Conservation (phyloP, 2,113 vertebrate genomes). For the Ciconia maguari region DNA sequence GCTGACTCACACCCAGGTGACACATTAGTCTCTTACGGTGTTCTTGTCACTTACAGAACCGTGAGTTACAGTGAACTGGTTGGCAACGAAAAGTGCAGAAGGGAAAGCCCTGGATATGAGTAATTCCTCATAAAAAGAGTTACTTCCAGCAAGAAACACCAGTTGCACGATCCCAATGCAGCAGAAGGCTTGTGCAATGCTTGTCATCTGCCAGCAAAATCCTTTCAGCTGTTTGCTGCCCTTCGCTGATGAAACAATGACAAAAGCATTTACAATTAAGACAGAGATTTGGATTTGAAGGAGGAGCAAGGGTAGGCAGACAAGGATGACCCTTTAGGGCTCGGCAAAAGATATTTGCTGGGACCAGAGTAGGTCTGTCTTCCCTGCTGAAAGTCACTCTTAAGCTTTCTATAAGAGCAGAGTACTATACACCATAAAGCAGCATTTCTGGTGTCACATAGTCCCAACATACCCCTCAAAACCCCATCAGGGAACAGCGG, state of each 20-base stretch:
- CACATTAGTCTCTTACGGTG: rapidly evolving
- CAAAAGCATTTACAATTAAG: no score
- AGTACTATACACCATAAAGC: not conserved
- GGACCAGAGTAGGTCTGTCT: not conserved
- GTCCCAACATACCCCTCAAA: rapidly evolving
- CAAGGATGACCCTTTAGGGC: not conserved
- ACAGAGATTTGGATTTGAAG: not conserved
- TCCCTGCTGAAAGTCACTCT: not conserved
- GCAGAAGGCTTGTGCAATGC: not conserved
- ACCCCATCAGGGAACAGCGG: not conserved
- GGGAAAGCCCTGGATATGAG: not conserved
- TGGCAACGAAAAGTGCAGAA: not conserved
- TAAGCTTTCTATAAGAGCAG: rapidly evolving
- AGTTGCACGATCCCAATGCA: rapidly evolving
- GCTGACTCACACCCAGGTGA: not conserved
- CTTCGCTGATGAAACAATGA: rapidly evolving
- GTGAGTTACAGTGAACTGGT: rapidly evolving
- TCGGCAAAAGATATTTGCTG: not conserved
- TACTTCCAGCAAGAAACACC: not conserved
- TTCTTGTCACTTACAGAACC: not conserved
- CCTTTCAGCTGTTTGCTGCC: not conserved
- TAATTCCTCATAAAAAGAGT: not conserved
- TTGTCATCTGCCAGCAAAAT: not conserved
- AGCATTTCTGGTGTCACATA: not conserved
- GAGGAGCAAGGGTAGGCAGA: not conserved